Percentiles rank a stretch among this genome's conserved stretches.
These are phyloP conservation scores for Hydrolagus colliei DNA, from an alignment of 2,797 vertebrate genomes.

Conservation along the genomic window DNA sequence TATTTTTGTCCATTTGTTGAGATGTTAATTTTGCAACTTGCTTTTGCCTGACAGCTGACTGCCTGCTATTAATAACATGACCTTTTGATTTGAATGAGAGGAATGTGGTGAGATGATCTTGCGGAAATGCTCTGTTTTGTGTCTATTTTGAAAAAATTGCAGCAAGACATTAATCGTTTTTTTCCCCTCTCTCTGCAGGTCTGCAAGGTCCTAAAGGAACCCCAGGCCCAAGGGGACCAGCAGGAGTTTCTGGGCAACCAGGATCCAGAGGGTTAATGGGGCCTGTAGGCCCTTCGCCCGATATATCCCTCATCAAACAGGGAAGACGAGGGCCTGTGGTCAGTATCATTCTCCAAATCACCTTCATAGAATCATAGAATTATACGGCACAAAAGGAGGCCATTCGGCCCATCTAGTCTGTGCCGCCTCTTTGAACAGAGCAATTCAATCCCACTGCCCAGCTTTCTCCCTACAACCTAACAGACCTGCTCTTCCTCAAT, in stretches of 20 bases:
- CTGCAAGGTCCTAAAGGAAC: slow-evolving; percentile 74
- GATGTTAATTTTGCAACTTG: background rate
- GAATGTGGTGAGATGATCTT: background rate
- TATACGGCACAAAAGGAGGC: no score
- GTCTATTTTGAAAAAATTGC: background rate
- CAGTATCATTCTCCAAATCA: slow-evolving; percentile 49
- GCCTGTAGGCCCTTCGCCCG: slow-evolving; percentile 84
- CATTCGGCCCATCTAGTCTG: no score
- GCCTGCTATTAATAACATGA: background rate
- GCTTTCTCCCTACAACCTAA: no score
- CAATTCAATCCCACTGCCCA: no score
- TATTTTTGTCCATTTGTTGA: no score
- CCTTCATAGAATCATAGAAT: no score
- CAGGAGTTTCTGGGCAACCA: slow-evolving; percentile 71
- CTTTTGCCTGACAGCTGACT: background rate
- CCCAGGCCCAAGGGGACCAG: slow-evolving; percentile 63
- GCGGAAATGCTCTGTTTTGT: background rate
- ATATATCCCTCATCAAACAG: slow-evolving; percentile 84
- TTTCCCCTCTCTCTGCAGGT: slow-evolving; percentile 57
- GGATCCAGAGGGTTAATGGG: slow-evolving; percentile 91
- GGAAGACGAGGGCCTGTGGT: slow-evolving; percentile 87
- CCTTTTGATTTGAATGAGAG: background rate
- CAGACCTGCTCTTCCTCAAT: no score
- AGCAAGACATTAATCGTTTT: background rate
- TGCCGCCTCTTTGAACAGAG: no score